phyloP scores from a whole-genome alignment of 2,888 invertebrate species.

The Pyrochroa serraticornis region DNA sequence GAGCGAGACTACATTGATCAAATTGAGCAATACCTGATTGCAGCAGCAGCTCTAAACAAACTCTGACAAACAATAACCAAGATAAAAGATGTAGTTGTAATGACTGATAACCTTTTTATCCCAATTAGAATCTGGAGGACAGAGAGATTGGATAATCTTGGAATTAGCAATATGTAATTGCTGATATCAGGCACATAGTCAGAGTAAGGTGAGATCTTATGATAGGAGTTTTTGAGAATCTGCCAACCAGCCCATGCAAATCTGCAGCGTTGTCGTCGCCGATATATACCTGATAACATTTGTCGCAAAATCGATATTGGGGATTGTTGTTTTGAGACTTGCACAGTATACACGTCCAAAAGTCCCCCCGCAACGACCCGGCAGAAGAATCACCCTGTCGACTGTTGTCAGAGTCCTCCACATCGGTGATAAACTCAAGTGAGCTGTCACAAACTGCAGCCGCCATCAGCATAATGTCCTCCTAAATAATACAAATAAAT shows the following conservation, averaged over 20 bases:
- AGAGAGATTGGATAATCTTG: no score
- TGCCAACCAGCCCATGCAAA: constrained; percentile 34
- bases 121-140: no score
- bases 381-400: constrained; percentile 44
- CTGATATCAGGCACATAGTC: not conserved
- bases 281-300: constrained; percentile 68
- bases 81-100: no score
- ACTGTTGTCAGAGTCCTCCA: constrained; percentile 52
- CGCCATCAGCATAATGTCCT: constrained; percentile 48
- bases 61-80: no score
- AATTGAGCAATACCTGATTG: no score
- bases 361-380: constrained; percentile 56
- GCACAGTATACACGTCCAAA: constrained; percentile 71
- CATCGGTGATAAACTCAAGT: constrained; percentile 53
- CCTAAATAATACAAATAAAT: not conserved
- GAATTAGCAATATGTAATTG: not conserved
- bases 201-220: not conserved
- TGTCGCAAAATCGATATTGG: constrained; percentile 70
- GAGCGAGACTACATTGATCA: no score
- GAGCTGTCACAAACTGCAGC: constrained; percentile 51
- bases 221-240: not conserved
- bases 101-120: no score
- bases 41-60: no score
- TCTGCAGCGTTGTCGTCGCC: constrained; percentile 24
- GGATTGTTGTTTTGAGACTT: constrained; percentile 66